These are phyloP conservation scores for Aphis craccivora DNA, from an alignment of 1,140 invertebrate genomes.

Conservation along the genomic window DNA sequence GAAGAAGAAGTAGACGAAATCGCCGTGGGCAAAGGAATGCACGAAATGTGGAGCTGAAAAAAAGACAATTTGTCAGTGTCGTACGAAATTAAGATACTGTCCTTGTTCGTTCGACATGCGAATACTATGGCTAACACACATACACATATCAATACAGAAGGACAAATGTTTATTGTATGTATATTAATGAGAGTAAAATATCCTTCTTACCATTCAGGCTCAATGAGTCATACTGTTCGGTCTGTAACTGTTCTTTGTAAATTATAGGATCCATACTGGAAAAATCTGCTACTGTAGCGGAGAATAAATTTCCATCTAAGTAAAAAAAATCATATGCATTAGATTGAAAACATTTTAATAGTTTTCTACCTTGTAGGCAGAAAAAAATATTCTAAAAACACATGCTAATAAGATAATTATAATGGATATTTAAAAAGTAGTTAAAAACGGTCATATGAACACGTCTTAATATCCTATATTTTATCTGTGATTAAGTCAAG, in stretches of 20 bases:
- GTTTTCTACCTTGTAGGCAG: background rate
- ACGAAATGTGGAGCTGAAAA: slow-evolving; percentile 90
- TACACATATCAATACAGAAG: no score
- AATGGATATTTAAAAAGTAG: background rate
- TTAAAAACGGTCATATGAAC: background rate
- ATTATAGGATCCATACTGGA: slow-evolving; percentile 91
- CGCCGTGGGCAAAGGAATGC: slow-evolving; percentile 87
- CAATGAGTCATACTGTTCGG: slow-evolving; percentile 82
- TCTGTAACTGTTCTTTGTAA: slow-evolving; percentile 84
- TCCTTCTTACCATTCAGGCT: slow-evolving; percentile 73
- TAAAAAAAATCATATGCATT: slow-evolving; percentile 48
- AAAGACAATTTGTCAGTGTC: slow-evolving; percentile 58
- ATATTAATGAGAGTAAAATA: slow-evolving; percentile 1
- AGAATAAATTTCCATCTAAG: slow-evolving; percentile 86
- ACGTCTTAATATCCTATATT: background rate
- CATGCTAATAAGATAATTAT: background rate
- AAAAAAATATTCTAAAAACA: background rate
- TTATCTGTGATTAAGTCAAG: background rate
- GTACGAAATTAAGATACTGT: slow-evolving; percentile 54
- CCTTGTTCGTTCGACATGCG: slow-evolving; percentile 22
- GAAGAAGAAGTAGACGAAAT: slow-evolving; percentile 97
- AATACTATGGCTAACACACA: background rate
- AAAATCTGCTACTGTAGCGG: slow-evolving; percentile 94
- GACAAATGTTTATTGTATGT: background rate
- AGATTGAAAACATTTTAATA: background rate